Conservation (phyloP, 92 coral and sea anemone species). For the Umimayanthus chanpuru region DNA sequence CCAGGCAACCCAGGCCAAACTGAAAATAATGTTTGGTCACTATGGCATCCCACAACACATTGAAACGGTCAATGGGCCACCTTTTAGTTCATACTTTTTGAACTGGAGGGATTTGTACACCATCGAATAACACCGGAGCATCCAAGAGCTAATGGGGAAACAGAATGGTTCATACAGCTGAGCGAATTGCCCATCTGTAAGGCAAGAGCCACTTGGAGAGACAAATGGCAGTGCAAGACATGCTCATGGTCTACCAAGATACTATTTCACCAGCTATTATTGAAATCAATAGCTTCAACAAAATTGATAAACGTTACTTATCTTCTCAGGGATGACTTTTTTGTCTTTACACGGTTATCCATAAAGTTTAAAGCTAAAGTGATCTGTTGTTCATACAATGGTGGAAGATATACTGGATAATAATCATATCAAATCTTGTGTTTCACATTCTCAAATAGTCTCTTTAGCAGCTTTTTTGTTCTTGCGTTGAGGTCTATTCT, state of each 20-base stretch:
- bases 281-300: conserved; percentile 31
- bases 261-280: conserved; percentile 34
- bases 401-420: not conserved
- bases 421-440: not conserved
- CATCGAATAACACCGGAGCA: no score
- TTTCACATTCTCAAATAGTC: conserved; percentile 48
- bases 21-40: no score
- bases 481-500: conserved; percentile 43
- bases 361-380: not conserved
- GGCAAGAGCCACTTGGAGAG: no score
- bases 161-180: no score
- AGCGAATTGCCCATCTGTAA: no score
- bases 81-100: no score
- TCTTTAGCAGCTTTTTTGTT: conserved; percentile 41
- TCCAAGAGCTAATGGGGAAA: no score
- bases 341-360: not conserved
- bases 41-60: no score
- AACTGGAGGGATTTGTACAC: no score
- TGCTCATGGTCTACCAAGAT: conserved; percentile 1
- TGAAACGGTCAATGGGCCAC: no score
- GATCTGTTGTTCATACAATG: not conserved
- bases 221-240: no score
- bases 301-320: not conserved
- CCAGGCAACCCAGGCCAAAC: no score
- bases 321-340: not conserved